phyloP scores from a whole-genome alignment of 1,140 invertebrate species.

The Carposina sasakii region DNA sequence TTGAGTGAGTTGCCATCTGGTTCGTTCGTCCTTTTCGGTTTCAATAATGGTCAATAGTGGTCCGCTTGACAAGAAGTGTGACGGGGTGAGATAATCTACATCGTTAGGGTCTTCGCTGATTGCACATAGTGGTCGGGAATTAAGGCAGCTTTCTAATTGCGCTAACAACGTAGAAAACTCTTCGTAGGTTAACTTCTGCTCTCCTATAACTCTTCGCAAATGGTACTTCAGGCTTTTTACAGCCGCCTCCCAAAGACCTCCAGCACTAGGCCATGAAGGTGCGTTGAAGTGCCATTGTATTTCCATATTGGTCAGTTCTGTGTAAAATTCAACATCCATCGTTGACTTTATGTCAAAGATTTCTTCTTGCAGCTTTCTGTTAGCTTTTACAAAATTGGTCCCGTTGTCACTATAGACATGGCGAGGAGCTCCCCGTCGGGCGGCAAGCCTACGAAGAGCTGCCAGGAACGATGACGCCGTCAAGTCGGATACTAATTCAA shows the following conservation, averaged over 20 bases:
- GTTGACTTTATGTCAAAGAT: background rate
- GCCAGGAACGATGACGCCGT: conserved; percentile 47
- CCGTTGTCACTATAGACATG: background rate
- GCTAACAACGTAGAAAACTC: conserved; percentile 27
- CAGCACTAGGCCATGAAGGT: conserved; percentile 36
- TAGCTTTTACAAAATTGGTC: background rate
- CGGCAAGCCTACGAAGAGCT: conserved; percentile 44
- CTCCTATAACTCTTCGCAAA: conserved; percentile 28
- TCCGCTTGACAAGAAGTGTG: conserved; percentile 11
- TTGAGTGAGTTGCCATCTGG: conserved; percentile 15
- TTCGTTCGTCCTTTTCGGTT: conserved; percentile 3
- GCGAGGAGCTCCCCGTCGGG: background rate
- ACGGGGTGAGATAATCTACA: conserved; percentile 8
- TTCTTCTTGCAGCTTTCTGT: conserved; percentile 3
- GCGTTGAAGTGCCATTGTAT: conserved; percentile 44
- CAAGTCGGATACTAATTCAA: conserved; percentile 50
- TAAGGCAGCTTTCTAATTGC: background rate
- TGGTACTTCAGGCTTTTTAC: conserved; percentile 36
- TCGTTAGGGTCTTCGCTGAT: conserved; percentile 14
- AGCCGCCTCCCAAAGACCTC: conserved; percentile 30
- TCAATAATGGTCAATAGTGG: conserved; percentile 5
- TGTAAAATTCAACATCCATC: background rate
- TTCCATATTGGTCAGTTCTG: conserved; percentile 5
- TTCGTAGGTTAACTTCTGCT: conserved; percentile 9
- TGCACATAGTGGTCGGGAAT: background rate